These are phyloP conservation scores for Puma concolor DNA, from an alignment of 2,113 vertebrate species.

Conservation along the genomic window DNA sequence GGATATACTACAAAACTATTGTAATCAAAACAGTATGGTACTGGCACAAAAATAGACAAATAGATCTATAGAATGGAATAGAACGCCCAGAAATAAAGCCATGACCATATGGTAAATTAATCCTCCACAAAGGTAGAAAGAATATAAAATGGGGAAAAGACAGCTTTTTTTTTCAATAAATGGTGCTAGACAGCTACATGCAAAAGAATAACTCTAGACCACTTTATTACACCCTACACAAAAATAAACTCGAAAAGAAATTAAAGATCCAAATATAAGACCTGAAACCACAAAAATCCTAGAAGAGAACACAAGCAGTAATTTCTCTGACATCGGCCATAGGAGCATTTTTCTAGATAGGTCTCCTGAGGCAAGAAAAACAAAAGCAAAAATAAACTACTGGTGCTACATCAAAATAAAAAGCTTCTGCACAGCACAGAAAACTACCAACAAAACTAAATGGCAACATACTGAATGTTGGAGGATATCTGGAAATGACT, in stretches of 20 bases:
- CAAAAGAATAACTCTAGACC: neutral
- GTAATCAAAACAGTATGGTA: neutral
- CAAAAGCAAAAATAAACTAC: neutral
- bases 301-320: neutral
- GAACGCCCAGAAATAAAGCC: neutral
- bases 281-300: neutral
- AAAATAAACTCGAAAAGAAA: neutral
- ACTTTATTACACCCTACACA: neutral
- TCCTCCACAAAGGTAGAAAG: neutral
- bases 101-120: neutral
- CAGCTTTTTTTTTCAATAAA: neutral
- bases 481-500: neutral
- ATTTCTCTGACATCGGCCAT: neutral
- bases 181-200: neutral
- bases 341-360: neutral
- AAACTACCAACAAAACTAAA: neutral
- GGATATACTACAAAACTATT: neutral
- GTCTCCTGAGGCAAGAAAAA: neutral
- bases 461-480: neutral
- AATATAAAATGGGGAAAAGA: neutral
- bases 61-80: neutral
- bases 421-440: neutral
- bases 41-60: neutral
- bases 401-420: neutral
- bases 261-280: neutral